Conservation (phyloP, 2,888 invertebrate species). For the Nipponacmea schrenckii region DNA sequence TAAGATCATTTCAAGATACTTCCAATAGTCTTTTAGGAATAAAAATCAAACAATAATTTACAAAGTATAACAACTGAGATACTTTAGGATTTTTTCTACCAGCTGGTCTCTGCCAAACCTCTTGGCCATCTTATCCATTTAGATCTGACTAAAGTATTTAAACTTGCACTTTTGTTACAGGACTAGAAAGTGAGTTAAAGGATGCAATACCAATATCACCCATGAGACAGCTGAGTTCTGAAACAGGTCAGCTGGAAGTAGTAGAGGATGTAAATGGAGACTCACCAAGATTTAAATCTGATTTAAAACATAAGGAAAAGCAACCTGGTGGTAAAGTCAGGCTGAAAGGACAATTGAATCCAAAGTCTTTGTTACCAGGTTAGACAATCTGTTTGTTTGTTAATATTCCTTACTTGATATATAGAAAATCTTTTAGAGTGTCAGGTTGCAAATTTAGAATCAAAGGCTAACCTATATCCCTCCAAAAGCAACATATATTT, state of each 20-base stretch:
- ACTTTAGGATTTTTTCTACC: too few species aligned
- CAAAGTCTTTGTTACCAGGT: neutral
- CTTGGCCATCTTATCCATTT: too few species aligned
- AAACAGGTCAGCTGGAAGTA: constrained; percentile 45
- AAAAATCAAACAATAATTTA: too few species aligned
- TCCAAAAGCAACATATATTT: too few species aligned
- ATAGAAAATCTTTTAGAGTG: too few species aligned
- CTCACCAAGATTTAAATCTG: neutral
- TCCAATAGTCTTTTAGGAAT: too few species aligned
- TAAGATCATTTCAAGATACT: too few species aligned
- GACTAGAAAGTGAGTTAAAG: constrained; percentile 47
- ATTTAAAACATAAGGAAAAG: constrained; percentile 13
- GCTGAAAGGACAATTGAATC: constrained; percentile 12
- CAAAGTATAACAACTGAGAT: too few species aligned
- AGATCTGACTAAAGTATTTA: too few species aligned
- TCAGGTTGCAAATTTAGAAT: neutral
- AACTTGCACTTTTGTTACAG: constrained; percentile 25
- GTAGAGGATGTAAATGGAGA: constrained; percentile 14
- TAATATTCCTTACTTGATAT: neutral
- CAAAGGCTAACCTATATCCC: constrained; percentile 9
- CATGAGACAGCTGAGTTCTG: constrained; percentile 39
- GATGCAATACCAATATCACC: constrained; percentile 52
- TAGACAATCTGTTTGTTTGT: neutral
- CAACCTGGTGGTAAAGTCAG: constrained; percentile 5
- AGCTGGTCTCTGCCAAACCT: too few species aligned